Conservation (phyloP, 2,888 invertebrate genomes). For the Phymatocera aterrima region DNA sequence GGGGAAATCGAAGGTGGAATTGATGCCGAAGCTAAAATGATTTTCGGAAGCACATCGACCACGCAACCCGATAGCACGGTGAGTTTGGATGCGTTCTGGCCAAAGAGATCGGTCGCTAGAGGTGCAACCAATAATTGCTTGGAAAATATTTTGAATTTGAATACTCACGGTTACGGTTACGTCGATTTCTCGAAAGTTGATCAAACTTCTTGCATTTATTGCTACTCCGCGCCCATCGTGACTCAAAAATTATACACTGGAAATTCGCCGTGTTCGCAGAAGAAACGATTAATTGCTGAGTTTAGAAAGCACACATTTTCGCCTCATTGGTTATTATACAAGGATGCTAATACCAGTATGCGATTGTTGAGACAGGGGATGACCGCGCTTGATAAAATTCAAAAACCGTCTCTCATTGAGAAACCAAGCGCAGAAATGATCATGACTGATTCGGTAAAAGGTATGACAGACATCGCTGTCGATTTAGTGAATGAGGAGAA, state of each 20-base stretch:
- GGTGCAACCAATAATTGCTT: slow-evolving; percentile 52
- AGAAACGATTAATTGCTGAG: slow-evolving; percentile 59
- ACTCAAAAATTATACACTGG: slow-evolving; percentile 51
- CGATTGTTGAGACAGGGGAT: slow-evolving; percentile 55
- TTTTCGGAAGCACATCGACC: not conserved
- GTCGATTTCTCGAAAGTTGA: slow-evolving; percentile 63
- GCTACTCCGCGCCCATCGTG: slow-evolving; percentile 67
- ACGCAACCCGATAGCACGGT: not conserved
- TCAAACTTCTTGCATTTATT: slow-evolving; percentile 68
- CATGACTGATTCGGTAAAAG: not conserved
- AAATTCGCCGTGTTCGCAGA: slow-evolving; percentile 54
- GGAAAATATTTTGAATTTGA: slow-evolving; percentile 63
- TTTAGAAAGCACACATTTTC: slow-evolving; percentile 63
- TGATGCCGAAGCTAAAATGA: not conserved
- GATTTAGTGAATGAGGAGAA: not conserved
- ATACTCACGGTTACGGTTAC: slow-evolving; percentile 48
- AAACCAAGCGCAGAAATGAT: slow-evolving; percentile 34
- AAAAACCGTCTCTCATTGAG: not conserved
- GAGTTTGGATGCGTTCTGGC: slow-evolving; percentile 29
- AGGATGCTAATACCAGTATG: slow-evolving; percentile 60
- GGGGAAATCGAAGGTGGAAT: not conserved
- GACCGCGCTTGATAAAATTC: slow-evolving; percentile 16
- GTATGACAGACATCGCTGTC: not conserved
- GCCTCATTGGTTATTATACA: slow-evolving; percentile 63
- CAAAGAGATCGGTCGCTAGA: not conserved